These are phyloP conservation scores for Molothrus ater DNA, from an alignment of 2,797 vertebrate species.

Conservation along the genomic window DNA sequence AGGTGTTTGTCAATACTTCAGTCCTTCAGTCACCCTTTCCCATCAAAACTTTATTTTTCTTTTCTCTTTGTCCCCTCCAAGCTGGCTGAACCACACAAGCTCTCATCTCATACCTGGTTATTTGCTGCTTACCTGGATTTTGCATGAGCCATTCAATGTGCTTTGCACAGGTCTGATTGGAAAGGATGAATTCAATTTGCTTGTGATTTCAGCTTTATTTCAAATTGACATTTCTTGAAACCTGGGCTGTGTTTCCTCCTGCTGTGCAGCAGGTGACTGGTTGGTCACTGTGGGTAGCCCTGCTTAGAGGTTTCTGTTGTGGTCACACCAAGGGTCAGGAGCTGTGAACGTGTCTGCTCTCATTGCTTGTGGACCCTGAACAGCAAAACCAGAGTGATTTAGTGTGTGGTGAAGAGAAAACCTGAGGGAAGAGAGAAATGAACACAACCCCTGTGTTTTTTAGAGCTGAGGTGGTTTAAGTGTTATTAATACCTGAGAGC, in stretches of 20 bases:
- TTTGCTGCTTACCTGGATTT: background rate
- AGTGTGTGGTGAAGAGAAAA: background rate
- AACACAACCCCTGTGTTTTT: rapidly evolving
- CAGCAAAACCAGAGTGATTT: background rate
- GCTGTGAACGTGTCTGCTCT: background rate
- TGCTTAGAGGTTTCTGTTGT: background rate
- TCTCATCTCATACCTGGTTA: rapidly evolving
- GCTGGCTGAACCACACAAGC: background rate
- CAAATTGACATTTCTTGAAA: background rate
- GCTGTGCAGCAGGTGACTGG: background rate
- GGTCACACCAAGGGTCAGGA: background rate
- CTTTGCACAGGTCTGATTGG: background rate
- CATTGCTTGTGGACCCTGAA: background rate
- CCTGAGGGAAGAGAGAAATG: background rate
- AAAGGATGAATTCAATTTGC: background rate
- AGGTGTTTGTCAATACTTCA: background rate
- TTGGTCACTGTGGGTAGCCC: background rate
- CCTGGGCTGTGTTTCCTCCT: background rate
- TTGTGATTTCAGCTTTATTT: background rate
- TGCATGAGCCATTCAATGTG: rapidly evolving
- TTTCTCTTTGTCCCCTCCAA: background rate
- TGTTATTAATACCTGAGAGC: background rate
- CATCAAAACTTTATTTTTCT: background rate
- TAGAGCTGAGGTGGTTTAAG: background rate
- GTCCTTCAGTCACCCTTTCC: background rate